A percentile compares a stretch with the other conserved stretches of the same genome.
phyloP scores from a whole-genome alignment of 2,113 vertebrate species.

The Echinops telfairi region DNA sequence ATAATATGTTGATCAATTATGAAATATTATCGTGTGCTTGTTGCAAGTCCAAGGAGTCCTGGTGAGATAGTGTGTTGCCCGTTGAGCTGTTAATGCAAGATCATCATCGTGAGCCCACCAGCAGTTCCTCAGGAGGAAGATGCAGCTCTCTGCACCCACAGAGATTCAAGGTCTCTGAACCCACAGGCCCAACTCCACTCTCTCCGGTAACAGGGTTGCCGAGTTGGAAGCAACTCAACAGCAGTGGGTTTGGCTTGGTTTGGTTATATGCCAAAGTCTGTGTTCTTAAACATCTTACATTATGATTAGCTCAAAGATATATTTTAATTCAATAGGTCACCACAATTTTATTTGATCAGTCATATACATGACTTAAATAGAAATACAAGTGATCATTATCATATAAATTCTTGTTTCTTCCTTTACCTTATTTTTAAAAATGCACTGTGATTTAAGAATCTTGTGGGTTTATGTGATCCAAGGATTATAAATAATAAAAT shows the following conservation, averaged over 20 bases:
- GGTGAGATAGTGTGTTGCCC: neutral
- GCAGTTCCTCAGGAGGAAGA: no score
- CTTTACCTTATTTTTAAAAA: neutral
- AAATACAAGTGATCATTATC: neutral
- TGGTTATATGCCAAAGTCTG: no score
- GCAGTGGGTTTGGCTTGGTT: no score
- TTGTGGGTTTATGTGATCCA: neutral
- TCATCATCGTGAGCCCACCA: no score
- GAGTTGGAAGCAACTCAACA: no score
- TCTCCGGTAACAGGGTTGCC: no score
- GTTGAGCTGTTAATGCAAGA: no score
- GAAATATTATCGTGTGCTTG: neutral
- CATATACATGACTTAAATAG: neutral
- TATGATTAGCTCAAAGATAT: neutral
- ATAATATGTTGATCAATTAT: neutral
- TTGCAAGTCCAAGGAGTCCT: no score
- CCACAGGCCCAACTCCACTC: no score
- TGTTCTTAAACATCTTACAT: neutral
- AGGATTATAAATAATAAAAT: no score
- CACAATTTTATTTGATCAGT: neutral
- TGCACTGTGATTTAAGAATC: neutral
- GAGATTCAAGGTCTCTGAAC: no score
- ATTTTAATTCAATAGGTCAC: neutral
- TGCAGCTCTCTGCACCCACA: no score
- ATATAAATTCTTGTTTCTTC: conserved; percentile 1